These are phyloP conservation scores for Philaethria dido DNA, from an alignment of 2,888 invertebrate genomes.

Conservation along the genomic window DNA sequence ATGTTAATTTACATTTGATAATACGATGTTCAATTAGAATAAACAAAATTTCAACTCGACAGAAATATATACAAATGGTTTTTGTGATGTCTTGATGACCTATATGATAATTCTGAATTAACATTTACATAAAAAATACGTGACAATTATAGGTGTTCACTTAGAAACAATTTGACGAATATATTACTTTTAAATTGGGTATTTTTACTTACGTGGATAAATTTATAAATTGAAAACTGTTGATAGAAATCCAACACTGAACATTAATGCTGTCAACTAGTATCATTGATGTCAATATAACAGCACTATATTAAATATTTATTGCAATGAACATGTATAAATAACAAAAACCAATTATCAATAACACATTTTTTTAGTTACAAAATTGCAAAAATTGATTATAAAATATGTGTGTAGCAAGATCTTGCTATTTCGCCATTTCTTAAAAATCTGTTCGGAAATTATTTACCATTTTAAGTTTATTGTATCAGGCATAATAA, in stretches of 20 bases:
- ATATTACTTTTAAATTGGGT: background rate
- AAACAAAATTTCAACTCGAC: background rate
- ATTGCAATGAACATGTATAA: slow-evolving; percentile 51
- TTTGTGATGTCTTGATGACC: slow-evolving; percentile 33
- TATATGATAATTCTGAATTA: slow-evolving; percentile 42
- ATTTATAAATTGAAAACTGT: slow-evolving; percentile 55
- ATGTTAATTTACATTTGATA: background rate
- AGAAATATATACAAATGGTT: slow-evolving; percentile 33
- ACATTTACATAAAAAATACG: slow-evolving; percentile 13
- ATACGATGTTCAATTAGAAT: slow-evolving; percentile 4
- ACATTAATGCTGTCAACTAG: slow-evolving; percentile 59
- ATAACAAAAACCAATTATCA: slow-evolving; percentile 51
- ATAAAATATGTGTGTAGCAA: slow-evolving; percentile 66
- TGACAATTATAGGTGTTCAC: background rate
- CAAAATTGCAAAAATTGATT: slow-evolving; percentile 57
- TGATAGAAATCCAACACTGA: slow-evolving; percentile 57
- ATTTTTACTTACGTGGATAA: slow-evolving; percentile 54
- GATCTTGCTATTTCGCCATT: slow-evolving; percentile 78
- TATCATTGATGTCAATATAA: slow-evolving; percentile 55
- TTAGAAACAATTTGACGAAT: background rate
- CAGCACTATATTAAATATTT: slow-evolving; percentile 50
- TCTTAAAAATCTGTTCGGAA: slow-evolving; percentile 63
- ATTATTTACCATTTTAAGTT: slow-evolving; percentile 24
- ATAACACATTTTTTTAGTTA: slow-evolving; percentile 61
- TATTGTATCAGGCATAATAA: too few species aligned